These are phyloP conservation scores for Onychomys arenicola DNA, from an alignment of 2,797 vertebrate species.

Conservation along the genomic window DNA sequence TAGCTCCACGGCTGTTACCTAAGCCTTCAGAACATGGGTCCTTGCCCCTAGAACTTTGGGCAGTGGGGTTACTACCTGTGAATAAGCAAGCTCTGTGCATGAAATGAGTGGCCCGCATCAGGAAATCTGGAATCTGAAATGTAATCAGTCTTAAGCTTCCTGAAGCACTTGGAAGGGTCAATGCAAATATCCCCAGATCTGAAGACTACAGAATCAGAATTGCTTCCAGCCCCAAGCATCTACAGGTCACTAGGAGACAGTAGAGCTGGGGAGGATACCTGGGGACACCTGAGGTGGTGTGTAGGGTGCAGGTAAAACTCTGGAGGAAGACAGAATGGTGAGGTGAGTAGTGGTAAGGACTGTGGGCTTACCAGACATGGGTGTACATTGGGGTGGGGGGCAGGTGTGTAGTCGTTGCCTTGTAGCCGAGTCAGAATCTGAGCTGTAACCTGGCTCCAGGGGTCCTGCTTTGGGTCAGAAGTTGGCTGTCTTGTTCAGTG, in stretches of 20 bases:
- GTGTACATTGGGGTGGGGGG: background rate
- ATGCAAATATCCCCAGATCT: background rate
- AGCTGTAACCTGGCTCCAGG: background rate
- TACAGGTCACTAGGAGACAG: background rate
- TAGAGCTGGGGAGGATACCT: background rate
- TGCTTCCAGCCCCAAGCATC: background rate
- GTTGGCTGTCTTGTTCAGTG: background rate
- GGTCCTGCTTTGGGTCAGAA: background rate
- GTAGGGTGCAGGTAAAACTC: background rate
- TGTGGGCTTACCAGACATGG: background rate
- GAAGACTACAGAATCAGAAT: background rate
- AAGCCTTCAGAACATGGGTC: background rate
- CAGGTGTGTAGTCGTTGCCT: background rate
- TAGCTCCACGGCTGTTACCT: background rate
- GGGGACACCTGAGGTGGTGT: background rate
- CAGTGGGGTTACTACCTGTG: background rate
- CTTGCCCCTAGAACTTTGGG: background rate
- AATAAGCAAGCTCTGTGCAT: background rate
- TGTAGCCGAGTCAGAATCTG: background rate
- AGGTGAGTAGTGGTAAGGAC: background rate
- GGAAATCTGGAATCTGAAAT: background rate
- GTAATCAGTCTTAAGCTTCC: background rate
- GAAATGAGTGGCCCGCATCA: background rate
- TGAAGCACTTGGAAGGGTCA: background rate
- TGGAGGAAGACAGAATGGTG: background rate